phyloP scores from a whole-genome alignment of 2,797 vertebrate species.

The Glyptemys insculpta region DNA sequence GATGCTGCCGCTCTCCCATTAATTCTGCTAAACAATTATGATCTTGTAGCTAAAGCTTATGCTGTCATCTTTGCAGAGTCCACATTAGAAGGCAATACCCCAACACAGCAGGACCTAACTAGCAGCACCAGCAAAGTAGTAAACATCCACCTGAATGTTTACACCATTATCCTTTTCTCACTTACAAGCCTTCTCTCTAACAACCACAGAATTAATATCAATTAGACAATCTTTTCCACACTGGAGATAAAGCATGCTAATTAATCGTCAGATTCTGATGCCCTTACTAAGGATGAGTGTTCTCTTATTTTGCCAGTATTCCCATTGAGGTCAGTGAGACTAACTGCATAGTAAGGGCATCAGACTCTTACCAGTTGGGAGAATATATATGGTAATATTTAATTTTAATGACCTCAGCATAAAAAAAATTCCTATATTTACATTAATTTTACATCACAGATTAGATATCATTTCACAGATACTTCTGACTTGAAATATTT shows the following conservation, averaged over 20 bases:
- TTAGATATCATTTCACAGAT: conserved; percentile 7
- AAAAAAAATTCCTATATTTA: not conserved
- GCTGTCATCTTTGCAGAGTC: conserved; percentile 45
- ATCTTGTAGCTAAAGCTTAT: conserved; percentile 50
- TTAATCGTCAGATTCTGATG: not conserved
- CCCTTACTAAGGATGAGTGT: not conserved
- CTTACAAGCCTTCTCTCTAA: not conserved
- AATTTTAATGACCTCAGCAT: not conserved
- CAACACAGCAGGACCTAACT: not conserved
- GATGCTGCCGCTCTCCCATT: conserved; percentile 41
- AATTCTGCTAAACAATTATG: conserved; percentile 59
- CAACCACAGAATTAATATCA: not conserved
- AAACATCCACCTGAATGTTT: not conserved
- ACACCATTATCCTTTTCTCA: not conserved
- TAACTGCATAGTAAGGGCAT: not conserved
- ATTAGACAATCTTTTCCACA: fast-evolving
- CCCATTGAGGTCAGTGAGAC: not conserved
- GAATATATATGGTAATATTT: not conserved
- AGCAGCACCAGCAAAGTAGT: not conserved
- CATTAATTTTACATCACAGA: not conserved
- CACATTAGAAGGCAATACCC: conserved; percentile 34
- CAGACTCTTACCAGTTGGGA: not conserved
- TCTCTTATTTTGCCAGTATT: not conserved
- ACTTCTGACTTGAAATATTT: conserved; percentile 1
- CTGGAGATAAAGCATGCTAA: not conserved